phyloP scores from a whole-genome alignment of 2,113 vertebrate species.

The Porphyrio hochstetteri region DNA sequence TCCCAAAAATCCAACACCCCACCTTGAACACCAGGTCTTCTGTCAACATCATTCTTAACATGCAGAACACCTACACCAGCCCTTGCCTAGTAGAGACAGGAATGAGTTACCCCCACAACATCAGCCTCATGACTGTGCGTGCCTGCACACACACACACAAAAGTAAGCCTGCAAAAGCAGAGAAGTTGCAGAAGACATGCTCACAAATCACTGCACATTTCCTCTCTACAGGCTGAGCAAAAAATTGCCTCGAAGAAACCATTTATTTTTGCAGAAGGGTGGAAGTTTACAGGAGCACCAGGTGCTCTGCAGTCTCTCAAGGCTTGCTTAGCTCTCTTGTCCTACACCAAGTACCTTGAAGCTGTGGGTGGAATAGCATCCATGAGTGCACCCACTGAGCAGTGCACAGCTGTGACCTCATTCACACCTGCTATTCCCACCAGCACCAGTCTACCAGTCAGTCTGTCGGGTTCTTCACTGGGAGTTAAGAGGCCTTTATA shows the following conservation, averaged over 20 bases:
- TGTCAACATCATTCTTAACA: background rate
- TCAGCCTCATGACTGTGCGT: background rate
- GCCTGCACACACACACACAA: background rate
- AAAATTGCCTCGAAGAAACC: background rate
- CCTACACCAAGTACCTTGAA: background rate
- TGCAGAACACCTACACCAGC: background rate
- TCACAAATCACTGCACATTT: fast-evolving
- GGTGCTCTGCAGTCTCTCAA: background rate
- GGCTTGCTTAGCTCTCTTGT: background rate
- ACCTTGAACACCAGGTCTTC: background rate
- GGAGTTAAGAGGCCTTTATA: background rate
- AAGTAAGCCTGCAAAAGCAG: background rate
- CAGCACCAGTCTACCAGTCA: background rate
- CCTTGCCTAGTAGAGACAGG: background rate
- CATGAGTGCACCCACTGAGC: background rate
- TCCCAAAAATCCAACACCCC: background rate
- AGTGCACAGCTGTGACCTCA: background rate
- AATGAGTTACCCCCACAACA: background rate
- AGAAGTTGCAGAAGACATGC: background rate
- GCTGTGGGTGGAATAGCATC: background rate
- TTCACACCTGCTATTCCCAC: background rate
- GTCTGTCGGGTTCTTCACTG: background rate
- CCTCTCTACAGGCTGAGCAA: background rate
- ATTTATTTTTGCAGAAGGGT: background rate
- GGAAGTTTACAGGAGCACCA: background rate